Conservation (phyloP, 1,140 invertebrate genomes). For the Heliconius melpomene region DNA sequence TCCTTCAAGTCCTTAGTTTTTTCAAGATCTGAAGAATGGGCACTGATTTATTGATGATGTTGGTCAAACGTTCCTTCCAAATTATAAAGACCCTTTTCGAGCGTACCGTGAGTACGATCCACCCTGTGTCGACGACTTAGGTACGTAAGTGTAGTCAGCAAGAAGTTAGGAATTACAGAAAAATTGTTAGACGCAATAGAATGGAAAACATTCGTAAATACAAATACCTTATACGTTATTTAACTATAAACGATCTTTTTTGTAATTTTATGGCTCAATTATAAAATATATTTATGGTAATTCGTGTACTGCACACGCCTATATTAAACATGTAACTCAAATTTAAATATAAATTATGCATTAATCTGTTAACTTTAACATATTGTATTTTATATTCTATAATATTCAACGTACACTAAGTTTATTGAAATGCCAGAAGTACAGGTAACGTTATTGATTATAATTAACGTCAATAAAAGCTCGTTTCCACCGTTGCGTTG, state of each 20-base stretch:
- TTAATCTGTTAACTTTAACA: not conserved
- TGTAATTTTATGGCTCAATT: not conserved
- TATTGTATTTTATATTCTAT: not conserved
- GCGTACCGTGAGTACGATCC: constrained; percentile 24
- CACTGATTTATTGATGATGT: constrained; percentile 42
- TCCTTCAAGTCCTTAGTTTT: constrained; percentile 31
- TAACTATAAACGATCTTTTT: not conserved
- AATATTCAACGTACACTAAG: not conserved
- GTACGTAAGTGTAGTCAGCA: constrained; percentile 16
- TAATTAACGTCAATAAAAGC: not conserved
- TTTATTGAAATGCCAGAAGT: not conserved
- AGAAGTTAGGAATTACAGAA: not conserved
- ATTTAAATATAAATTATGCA: not conserved
- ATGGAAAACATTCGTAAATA: not conserved
- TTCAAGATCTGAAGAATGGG: constrained; percentile 22
- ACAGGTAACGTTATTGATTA: not conserved
- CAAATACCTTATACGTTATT: not conserved
- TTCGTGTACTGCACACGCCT: not conserved
- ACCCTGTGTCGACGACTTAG: constrained; percentile 14
- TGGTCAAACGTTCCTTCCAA: constrained; percentile 33
- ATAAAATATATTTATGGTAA: not conserved
- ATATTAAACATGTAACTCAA: not conserved
- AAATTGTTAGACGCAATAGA: not conserved
- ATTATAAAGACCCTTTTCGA: constrained; percentile 38
- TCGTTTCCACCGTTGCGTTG: not conserved